Evolutionary conservation across 2,797 vertebrate genomes (phyloP).

Genomic region (Phrynocephalus forsythii): DNA sequence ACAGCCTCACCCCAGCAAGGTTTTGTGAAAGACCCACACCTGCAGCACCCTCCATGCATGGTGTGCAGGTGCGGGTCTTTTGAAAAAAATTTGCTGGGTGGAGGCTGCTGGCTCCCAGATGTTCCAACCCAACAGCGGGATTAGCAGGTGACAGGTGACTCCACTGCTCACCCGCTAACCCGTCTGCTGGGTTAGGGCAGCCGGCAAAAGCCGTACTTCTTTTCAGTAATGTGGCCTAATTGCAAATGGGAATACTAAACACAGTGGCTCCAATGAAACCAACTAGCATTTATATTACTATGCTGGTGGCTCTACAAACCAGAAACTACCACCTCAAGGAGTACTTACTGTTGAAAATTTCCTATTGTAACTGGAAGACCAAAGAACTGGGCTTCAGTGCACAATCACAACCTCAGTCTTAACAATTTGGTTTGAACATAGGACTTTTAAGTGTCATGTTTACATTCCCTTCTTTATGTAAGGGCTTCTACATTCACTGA

Average conservation of each 20-base stretch:
- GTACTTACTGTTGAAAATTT: neutral
- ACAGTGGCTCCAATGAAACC: neutral
- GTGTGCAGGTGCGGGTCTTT: too few relatives aligned
- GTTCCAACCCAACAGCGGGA: too few relatives aligned
- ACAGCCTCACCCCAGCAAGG: too few relatives aligned
- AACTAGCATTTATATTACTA: neutral
- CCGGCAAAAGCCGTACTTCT: too few relatives aligned
- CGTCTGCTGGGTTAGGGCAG: too few relatives aligned
- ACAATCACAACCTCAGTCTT: neutral
- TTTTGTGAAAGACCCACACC: too few relatives aligned
- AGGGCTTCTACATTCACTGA: neutral
- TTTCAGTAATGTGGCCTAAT: neutral
- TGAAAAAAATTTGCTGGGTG: too few relatives aligned
- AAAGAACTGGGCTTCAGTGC: neutral
- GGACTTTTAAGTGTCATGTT: neutral
- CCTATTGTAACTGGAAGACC: neutral
- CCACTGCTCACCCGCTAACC: too few relatives aligned
- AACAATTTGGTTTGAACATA: neutral
- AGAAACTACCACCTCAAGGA: neutral
- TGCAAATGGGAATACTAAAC: neutral
- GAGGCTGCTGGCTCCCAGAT: too few relatives aligned
- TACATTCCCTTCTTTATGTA: too few relatives aligned
- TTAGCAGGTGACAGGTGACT: too few relatives aligned
- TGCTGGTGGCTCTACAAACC: neutral
- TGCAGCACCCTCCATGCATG: too few relatives aligned